Percentiles rank a stretch among this genome's conserved stretches.
phyloP scores from a whole-genome alignment of 2,797 vertebrate species.

The Poeciliopsis turneri region DNA sequence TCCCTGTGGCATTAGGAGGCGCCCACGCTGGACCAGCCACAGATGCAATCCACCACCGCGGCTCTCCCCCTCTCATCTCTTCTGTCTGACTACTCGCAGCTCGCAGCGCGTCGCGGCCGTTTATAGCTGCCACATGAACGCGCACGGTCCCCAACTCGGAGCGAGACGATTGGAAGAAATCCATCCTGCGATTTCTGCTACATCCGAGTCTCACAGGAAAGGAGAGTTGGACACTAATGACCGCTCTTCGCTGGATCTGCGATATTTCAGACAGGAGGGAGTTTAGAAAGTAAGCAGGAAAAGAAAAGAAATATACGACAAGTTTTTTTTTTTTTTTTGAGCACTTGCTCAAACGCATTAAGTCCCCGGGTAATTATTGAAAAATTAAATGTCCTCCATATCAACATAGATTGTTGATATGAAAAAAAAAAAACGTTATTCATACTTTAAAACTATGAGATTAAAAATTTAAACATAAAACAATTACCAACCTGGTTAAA shows the following conservation, averaged over 20 bases:
- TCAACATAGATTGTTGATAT: too few species aligned
- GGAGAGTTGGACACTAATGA: slow-evolving; percentile 26
- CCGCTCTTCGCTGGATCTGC: slow-evolving; percentile 34
- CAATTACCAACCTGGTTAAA: background rate
- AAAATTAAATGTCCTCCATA: background rate
- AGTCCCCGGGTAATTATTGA: background rate
- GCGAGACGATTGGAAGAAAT: slow-evolving; percentile 45
- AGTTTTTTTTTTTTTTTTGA: too few species aligned
- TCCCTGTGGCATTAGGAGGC: slow-evolving; percentile 1
- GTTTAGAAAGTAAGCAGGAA: background rate
- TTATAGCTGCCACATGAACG: slow-evolving; percentile 76
- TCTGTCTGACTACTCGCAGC: slow-evolving; percentile 45
- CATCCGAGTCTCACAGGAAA: slow-evolving; percentile 48
- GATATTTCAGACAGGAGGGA: slow-evolving; percentile 6
- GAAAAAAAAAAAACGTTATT: too few species aligned
- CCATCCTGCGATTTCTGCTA: slow-evolving; percentile 20
- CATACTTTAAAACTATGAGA: too few species aligned
- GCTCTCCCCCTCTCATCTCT: slow-evolving; percentile 40
- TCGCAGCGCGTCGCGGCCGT: slow-evolving; percentile 60
- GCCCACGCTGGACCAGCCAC: slow-evolving; percentile 1
- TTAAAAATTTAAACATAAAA: background rate
- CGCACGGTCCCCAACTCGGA: slow-evolving; percentile 49
- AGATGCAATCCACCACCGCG: slow-evolving; percentile 27
- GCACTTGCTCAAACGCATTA: background rate
- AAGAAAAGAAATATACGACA: background rate